A percentile compares a stretch with the other conserved stretches of the same genome.
Evolutionary conservation across 2,797 vertebrate species (phyloP).

Genomic region (Sciurus carolinensis): DNA sequence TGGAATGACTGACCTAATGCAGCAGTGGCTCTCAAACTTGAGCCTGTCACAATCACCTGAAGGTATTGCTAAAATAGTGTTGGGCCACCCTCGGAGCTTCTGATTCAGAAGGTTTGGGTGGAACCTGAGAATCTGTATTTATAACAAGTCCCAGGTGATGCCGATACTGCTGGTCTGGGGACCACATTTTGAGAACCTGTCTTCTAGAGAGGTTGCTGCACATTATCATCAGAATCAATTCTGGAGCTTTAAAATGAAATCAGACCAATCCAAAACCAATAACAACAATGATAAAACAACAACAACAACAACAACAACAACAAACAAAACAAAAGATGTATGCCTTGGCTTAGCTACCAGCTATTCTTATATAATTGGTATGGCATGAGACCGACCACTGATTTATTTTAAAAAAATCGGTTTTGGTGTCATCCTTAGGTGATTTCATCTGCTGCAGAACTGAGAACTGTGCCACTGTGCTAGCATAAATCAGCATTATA

Average conservation of each 20-base stretch:
- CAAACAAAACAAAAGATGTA: not conserved
- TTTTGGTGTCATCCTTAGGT: constrained; percentile 3
- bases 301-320: too few species aligned
- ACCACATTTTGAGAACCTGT: not conserved
- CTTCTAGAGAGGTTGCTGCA: not conserved
- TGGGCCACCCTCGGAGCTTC: not conserved
- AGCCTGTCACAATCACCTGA: not conserved
- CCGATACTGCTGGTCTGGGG: not conserved
- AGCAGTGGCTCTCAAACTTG: not conserved
- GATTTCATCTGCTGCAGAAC: not conserved
- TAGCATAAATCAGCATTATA: not conserved
- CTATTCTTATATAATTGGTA: not conserved
- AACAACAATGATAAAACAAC: not conserved
- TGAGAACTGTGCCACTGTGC: not conserved
- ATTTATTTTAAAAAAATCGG: not conserved
- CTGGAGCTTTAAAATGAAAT: not conserved
- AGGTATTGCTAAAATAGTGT: not conserved
- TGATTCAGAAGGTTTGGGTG: not conserved
- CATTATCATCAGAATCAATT: not conserved
- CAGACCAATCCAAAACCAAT: not conserved
- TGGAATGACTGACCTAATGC: not conserved
- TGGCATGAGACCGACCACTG: not conserved
- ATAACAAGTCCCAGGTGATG: not conserved
- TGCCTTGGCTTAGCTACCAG: too few species aligned
- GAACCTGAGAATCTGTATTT: not conserved